These are phyloP conservation scores for Zosterops pallidus DNA, from an alignment of 2,113 vertebrate species.

Conservation along the genomic window DNA sequence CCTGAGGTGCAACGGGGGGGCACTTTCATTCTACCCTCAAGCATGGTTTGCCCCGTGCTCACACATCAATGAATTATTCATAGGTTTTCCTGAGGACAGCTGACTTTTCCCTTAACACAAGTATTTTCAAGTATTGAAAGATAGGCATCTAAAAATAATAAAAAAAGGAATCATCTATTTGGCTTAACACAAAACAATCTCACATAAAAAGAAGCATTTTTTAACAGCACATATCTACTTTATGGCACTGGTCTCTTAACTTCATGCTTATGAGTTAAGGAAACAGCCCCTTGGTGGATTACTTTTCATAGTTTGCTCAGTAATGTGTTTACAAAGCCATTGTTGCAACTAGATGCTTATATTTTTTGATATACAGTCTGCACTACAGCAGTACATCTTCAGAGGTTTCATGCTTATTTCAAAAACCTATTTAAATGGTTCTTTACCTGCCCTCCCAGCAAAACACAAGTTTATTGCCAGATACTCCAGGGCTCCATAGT, in stretches of 20 bases:
- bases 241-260: constrained; percentile 67
- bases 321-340: constrained; percentile 73
- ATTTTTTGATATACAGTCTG: constrained; percentile 71
- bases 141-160: background rate
- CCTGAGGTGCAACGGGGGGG: background rate
- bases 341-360: constrained; percentile 66
- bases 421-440: constrained; percentile 70
- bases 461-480: constrained; percentile 53
- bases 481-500: constrained; percentile 50
- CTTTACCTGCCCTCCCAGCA: constrained; percentile 63
- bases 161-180: constrained; percentile 32
- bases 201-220: constrained; percentile 61
- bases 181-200: constrained; percentile 46
- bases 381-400: constrained; percentile 65
- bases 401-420: constrained; percentile 69
- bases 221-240: constrained; percentile 69
- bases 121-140: background rate
- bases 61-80: background rate
- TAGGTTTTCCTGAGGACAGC: background rate
- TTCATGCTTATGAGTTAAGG: constrained; percentile 61
- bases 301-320: constrained; percentile 74
- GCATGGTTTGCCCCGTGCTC: background rate
- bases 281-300: constrained; percentile 74
- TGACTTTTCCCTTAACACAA: background rate
- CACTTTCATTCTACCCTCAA: background rate